Base-by-base conservation (phyloP, 1,140 invertebrate genomes). In the Temnothorax curvispinosus region DNA sequence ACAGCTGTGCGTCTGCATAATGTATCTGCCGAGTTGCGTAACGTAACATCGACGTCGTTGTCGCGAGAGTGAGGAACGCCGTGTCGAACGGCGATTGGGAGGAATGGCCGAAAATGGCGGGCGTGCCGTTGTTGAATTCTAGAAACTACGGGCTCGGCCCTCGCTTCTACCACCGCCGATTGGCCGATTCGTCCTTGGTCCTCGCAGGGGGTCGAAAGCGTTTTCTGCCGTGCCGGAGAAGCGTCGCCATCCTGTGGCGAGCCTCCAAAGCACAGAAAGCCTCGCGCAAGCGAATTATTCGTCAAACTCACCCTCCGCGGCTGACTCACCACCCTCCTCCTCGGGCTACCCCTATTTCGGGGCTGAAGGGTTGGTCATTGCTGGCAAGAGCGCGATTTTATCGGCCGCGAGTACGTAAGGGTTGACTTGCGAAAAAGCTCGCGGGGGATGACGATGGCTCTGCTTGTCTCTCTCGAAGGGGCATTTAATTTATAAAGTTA, bases 191-290 rank as follows among this genome's bases (percentile, higher is more conserved):
- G 77, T 74, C 65, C 84, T 91, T 88, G 58, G 82, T 44, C 38
- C 54, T 82, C 38, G 54, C 27, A 64, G 54, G 89, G 72, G 89
- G 87, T 88, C 84, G 78, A 88, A 69, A 62, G 32, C 32, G n/a
- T 32, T 85, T 80, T 76, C 44, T 75, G 75, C 44, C 78, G 18
- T 52, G 65, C 56, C 64, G 41, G 38, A 85, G 89, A 87, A 72
- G 91, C 90, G 91, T 92, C 92, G 93, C 92, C 94, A 95, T 95
- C 94, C 93, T 87, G 52, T 92, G 90, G 64, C 27, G 76, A 88
- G 64, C 52, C 77, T 35, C 5, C 62, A 85, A 94, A 94, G 74
- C 86, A 89, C 27, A 64, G n/a, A 60, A 32, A 50, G 54, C 88
- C 38, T 35, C 75, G 88, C 90, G 90, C 90, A 85, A 41, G 74